Conservation (phyloP, 2,888 invertebrate species). For the Pardosa pseudoannulata region DNA sequence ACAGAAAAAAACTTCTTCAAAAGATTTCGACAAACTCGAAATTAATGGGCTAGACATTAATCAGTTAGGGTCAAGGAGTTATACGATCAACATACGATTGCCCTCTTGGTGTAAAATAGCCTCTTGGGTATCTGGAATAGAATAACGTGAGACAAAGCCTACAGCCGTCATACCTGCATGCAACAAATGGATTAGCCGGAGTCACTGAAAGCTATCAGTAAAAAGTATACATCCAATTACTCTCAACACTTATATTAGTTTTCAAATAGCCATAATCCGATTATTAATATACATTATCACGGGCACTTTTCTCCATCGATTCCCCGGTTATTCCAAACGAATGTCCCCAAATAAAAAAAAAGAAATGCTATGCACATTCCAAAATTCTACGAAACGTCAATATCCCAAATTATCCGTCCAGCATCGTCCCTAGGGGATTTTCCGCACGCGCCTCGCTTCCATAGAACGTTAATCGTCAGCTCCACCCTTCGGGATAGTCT, state of each 20-base stretch:
- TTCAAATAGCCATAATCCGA: not conserved
- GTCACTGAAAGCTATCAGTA: too few species aligned
- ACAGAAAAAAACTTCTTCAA: too few species aligned
- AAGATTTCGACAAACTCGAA: too few species aligned
- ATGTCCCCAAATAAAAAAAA: not conserved
- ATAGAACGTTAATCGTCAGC: conserved; percentile 8
- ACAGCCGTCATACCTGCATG: too few species aligned
- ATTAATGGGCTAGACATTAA: too few species aligned
- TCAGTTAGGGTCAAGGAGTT: too few species aligned
- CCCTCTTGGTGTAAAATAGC: too few species aligned
- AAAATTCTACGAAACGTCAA: conserved; percentile 11
- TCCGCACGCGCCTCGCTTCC: not conserved
- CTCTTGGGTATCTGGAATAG: too few species aligned
- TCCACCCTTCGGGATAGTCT: conserved; percentile 18
- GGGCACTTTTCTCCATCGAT: not conserved
- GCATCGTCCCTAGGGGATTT: not conserved
- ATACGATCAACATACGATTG: too few species aligned
- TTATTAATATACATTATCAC: not conserved
- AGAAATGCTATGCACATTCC: not conserved
- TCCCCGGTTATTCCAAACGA: too few species aligned
- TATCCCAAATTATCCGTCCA: not conserved
- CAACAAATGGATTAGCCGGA: too few species aligned
- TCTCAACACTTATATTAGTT: not conserved
- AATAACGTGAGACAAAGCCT: too few species aligned
- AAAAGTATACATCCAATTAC: not conserved